Evolutionary conservation across 2,888 invertebrate genomes (phyloP).

Genomic region (Caenorhabditis zanzibari): DNA sequence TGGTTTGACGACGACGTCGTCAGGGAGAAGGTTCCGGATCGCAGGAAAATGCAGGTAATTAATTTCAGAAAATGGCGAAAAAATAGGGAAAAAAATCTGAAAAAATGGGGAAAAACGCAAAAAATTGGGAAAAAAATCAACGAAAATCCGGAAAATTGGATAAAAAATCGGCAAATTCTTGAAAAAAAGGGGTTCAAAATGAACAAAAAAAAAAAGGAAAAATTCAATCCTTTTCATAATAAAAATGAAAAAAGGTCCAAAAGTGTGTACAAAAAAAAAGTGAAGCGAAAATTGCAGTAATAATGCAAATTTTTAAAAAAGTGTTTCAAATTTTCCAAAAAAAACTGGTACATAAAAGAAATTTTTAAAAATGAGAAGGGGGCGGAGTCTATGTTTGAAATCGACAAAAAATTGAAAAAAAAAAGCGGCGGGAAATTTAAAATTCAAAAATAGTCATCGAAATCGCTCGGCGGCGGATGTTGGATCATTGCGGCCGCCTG

Average conservation of each 20-base stretch:
- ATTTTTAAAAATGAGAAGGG: too few species aligned
- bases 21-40: slow-evolving; percentile 40
- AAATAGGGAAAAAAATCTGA: background rate
- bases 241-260: too few species aligned
- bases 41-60: slow-evolving; percentile 54
- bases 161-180: too few species aligned
- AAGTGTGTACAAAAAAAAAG: background rate
- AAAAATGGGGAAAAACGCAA: background rate
- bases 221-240: too few species aligned
- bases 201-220: background rate
- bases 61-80: background rate
- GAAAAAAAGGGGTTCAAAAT: background rate
- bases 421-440: slow-evolving; percentile 2
- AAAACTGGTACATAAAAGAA: too few species aligned
- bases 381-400: background rate
- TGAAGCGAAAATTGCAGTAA: too few species aligned
- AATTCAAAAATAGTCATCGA: slow-evolving; percentile 27
- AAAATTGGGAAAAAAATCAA: background rate
- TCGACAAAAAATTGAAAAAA: background rate
- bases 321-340: too few species aligned
- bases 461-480: slow-evolving; percentile 33
- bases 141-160: background rate
- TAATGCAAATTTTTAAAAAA: background rate
- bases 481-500: slow-evolving; percentile 53
- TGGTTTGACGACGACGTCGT: slow-evolving; percentile 68